Evolutionary conservation across 2,797 vertebrate genomes (phyloP), one percentile per base, ranked within the genome.

Genomic region (Acanthiza pusilla): DNA sequence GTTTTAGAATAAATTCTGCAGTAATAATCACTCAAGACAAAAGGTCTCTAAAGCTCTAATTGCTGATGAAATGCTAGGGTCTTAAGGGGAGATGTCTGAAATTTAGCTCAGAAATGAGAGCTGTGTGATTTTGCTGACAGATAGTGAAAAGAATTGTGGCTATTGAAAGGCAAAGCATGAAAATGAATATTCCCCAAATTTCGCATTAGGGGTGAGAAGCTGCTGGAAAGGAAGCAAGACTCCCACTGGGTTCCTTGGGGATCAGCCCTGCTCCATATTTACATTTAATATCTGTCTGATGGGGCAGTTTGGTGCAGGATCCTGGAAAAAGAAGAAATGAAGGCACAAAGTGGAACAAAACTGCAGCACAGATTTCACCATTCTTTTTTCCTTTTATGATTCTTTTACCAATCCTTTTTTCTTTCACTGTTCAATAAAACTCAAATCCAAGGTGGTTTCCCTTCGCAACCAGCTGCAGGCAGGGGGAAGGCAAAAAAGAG

Each of bases 11-110:
- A 94, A 96, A 94, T 76, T 95, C 85, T 92, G 88, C 84, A 93
- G 91, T 70, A 95, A 96, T 96, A 95, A 94, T 96, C 94, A 93
- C 89, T 96, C 94, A 96, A 97, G 93, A 96, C 93, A 96, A 94
- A 96, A 91, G 70, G 84, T 80, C 88, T 94, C 92, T 77, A 93
- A 95, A 91, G 85, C 96, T 96, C 83, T 97, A 93, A 96, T 90
- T 95, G 92, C 80, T 93, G 92, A 94, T 87, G 91, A 94, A 96
- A 94, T 96, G 88, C 91, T 47, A 0, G 8, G 51, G 68, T 90
- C 54, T 95, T 94, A 82, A 84, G 80, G 67, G 2, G 1, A 92
- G 68, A 50, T 27, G 51, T 85, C 93, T 95, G 91, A 94, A 94
- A 83, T 91, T 80, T 57, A 80, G 77, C 78, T 77, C 88, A 87